Conservation (phyloP, 2,797 vertebrate genomes). For the Danio tinwini region DNA sequence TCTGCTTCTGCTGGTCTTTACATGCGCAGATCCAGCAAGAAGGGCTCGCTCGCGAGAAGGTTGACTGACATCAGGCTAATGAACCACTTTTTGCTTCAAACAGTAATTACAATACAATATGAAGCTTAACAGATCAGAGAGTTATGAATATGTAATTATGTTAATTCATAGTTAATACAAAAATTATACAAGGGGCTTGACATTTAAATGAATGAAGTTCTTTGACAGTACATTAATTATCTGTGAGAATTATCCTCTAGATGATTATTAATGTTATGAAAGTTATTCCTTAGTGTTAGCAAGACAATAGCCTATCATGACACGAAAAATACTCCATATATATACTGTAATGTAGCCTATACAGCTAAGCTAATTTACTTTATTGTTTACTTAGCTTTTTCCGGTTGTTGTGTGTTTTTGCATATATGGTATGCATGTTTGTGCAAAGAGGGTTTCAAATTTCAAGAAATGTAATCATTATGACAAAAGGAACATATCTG, state of each 20-base stretch:
- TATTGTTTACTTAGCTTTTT: neutral
- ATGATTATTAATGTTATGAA: neutral
- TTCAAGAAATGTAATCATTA: constrained; percentile 45
- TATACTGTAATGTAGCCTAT: no score
- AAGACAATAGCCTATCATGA: no score
- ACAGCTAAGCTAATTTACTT: neutral
- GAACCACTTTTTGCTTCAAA: neutral
- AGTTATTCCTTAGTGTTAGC: neutral
- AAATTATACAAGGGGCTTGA: neutral
- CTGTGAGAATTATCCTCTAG: neutral
- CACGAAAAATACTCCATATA: neutral
- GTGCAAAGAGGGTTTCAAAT: constrained; percentile 12
- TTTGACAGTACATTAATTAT: neutral
- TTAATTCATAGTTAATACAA: neutral
- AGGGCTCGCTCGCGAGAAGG: neutral
- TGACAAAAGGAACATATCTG: constrained; percentile 14
- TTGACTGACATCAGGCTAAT: constrained; percentile 3
- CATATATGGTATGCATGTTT: constrained; percentile 1
- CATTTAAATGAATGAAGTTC: neutral
- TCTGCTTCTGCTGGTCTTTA: neutral
- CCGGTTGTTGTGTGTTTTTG: neutral
- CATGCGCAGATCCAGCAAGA: neutral
- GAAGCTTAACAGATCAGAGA: neutral
- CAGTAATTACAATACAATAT: neutral
- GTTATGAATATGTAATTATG: neutral